A percentile compares a stretch with the other conserved stretches of the same genome.
phyloP scores from a whole-genome alignment of 2,888 invertebrate species.

The Hedya salicella region DNA sequence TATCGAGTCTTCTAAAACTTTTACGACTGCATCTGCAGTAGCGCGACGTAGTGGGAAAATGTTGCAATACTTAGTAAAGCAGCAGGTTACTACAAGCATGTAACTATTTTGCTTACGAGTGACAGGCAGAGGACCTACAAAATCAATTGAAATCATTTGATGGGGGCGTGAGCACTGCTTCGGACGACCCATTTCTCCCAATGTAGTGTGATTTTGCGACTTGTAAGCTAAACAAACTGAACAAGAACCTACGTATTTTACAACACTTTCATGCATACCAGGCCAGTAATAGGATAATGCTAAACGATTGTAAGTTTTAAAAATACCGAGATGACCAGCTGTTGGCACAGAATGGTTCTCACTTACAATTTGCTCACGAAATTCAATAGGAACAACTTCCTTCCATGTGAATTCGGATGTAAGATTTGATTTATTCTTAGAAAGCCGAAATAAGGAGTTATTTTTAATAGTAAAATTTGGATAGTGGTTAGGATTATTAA shows the following conservation, averaged over 20 bases:
- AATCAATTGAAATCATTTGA: no score
- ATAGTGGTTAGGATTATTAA: background rate
- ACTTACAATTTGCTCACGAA: background rate
- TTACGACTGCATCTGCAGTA: no score
- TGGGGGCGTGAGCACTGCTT: no score
- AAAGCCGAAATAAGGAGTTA: background rate
- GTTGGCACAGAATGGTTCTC: constrained; percentile 2
- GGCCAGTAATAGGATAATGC: constrained; percentile 31
- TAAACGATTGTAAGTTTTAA: constrained; percentile 39
- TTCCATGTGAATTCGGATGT: constrained; percentile 21
- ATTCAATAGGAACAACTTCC: background rate
- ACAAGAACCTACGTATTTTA: constrained; percentile 1
- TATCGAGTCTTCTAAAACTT: no score
- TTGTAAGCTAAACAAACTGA: constrained; percentile 31
- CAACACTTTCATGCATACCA: constrained; percentile 24
- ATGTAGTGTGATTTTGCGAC: constrained; percentile 20
- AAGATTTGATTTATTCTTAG: background rate
- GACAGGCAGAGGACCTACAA: no score
- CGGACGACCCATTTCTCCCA: no score
- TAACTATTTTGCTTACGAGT: no score
- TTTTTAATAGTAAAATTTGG: background rate
- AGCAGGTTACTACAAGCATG: no score
- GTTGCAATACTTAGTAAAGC: no score
- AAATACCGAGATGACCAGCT: constrained; percentile 10
- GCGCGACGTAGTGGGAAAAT: no score